These are phyloP conservation scores for Paradoxurus hermaphroditus DNA, from an alignment of 2,113 vertebrate genomes.

Conservation along the genomic window DNA sequence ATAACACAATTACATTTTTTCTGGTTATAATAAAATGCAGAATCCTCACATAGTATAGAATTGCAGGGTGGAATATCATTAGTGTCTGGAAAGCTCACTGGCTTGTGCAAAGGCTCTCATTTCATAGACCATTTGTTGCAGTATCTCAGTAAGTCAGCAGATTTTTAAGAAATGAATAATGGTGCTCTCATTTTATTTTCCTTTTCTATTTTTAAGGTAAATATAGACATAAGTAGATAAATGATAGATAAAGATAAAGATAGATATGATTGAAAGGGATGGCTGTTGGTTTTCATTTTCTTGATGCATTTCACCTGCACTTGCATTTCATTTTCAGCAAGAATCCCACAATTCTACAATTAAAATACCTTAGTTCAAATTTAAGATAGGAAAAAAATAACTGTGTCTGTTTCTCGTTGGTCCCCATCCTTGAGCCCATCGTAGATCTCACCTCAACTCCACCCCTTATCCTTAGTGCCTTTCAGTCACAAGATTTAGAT, in stretches of 20 bases:
- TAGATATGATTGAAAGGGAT: background rate
- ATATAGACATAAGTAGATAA: background rate
- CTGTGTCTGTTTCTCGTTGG: background rate
- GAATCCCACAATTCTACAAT: background rate
- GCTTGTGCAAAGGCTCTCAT: background rate
- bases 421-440: background rate
- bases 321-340: background rate
- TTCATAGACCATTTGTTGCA: conserved; percentile 21
- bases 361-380: background rate
- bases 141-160: background rate
- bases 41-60: background rate
- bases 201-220: background rate
- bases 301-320: background rate
- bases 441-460: background rate
- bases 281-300: background rate
- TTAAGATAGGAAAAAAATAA: background rate
- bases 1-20: background rate
- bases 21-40: background rate
- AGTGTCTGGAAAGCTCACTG: background rate
- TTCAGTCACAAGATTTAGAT: background rate
- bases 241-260: background rate
- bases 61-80: background rate
- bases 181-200: background rate
- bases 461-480: background rate
- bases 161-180: conserved; percentile 19